Evolutionary conservation across 1,140 invertebrate species (phyloP).

Genomic region (Semibalanus balanoides): DNA sequence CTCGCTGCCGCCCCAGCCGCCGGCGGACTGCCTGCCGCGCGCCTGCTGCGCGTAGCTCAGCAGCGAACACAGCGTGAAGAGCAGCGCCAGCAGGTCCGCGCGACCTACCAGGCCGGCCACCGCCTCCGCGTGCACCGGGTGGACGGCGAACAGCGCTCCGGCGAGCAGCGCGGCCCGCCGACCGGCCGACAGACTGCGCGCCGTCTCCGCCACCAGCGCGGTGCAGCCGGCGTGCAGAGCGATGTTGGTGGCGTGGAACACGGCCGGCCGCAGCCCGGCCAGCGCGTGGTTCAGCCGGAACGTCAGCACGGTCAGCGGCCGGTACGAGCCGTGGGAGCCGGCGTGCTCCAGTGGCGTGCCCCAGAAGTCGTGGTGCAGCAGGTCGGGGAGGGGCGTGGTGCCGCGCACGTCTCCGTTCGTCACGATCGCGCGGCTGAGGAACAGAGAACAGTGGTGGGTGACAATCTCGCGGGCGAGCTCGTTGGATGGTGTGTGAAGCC

Average conservation of each 20-base stretch:
- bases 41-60: not conserved
- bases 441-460: not conserved
- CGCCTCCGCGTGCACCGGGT: constrained; percentile 53
- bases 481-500: too few relatives aligned
- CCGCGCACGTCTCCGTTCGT: constrained; percentile 69
- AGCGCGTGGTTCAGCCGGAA: constrained; percentile 42
- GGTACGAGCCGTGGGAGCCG: constrained; percentile 67
- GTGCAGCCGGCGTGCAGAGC: constrained; percentile 13
- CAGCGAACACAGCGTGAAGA: constrained; percentile 17
- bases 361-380: constrained; percentile 81
- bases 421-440: constrained; percentile 48
- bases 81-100: constrained; percentile 36
- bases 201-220: constrained; percentile 50
- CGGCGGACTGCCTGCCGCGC: too few relatives aligned
- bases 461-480: too few relatives aligned
- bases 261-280: constrained; percentile 7
- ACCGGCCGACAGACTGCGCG: constrained; percentile 31
- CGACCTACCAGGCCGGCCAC: constrained; percentile 40
- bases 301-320: constrained; percentile 63
- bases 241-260: constrained; percentile 15
- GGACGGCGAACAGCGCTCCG: constrained; percentile 42
- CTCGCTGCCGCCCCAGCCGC: constrained; percentile 1
- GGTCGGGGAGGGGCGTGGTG: constrained; percentile 41
- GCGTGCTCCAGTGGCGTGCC: constrained; percentile 72
- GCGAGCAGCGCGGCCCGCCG: constrained; percentile 17